These are phyloP conservation scores for Micrastur ruficollis DNA, from an alignment of 2,797 vertebrate genomes.

Conservation along the genomic window DNA sequence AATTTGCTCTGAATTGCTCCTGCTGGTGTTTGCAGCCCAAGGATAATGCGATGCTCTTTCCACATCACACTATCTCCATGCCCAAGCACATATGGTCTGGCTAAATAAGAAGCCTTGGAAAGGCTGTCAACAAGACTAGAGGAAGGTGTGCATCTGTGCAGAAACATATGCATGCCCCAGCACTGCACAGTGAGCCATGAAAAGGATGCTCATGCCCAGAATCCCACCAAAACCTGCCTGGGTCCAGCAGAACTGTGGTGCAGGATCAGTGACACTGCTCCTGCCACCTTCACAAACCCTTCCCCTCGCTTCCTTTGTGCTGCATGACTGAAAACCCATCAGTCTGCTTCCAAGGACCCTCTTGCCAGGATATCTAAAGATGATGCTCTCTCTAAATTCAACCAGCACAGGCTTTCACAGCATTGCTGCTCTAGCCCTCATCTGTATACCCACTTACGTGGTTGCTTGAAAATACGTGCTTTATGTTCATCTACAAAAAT, in stretches of 20 bases:
- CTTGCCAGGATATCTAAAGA: background rate
- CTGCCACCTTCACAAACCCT: background rate
- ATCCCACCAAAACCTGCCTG: background rate
- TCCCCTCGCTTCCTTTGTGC: background rate
- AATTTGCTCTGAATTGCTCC: background rate
- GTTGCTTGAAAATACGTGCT: background rate
- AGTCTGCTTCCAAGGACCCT: background rate
- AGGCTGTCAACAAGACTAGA: constrained; percentile 52
- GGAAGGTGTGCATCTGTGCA: constrained; percentile 61
- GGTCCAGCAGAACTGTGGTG: background rate
- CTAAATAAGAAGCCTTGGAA: constrained; percentile 53
- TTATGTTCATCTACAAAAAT: background rate
- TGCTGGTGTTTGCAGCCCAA: constrained; percentile 32
- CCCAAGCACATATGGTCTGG: constrained; percentile 60
- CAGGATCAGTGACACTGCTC: background rate
- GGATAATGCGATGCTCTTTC: constrained; percentile 51
- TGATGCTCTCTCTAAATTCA: background rate
- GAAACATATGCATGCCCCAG: constrained; percentile 25
- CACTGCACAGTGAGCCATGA: background rate
- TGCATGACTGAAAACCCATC: background rate
- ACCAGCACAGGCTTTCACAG: background rate
- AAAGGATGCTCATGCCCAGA: background rate
- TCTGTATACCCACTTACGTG: background rate
- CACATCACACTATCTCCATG: constrained; percentile 31
- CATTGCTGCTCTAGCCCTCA: background rate